Base-by-base conservation (phyloP, 2,797 vertebrate species). In the Gallinago stenura region DNA sequence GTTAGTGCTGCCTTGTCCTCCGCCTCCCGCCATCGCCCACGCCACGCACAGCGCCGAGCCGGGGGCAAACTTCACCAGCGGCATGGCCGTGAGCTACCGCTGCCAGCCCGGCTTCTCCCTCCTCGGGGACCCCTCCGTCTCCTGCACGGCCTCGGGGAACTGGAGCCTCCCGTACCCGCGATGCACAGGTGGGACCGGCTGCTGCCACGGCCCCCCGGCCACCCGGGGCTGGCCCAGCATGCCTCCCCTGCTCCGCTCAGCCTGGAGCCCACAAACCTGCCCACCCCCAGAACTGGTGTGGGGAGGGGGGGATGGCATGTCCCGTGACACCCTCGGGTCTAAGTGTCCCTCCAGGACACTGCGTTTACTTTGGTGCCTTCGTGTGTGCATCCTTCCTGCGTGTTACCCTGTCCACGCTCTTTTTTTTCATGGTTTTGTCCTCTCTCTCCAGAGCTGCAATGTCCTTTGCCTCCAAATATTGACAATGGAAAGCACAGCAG, bases 41-140 rank as follows among this genome's bases (percentile, higher is more conserved):
- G 97, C 96, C 51, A 87, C 35, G 9, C 94, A 35, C 51, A 51
- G 92, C 21, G 82, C 72, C 0, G 18, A 65, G 64, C 73, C 43
- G 1, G 21, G 43, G 16, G 19, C 33, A 7, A 94, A 5, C 71
- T 97, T 97, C 95, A 92, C 75, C 35, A 96, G 95, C 0, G 97
- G 97, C 68, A 89, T 75, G 86, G 92, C 96, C 6, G 65, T 98
- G 72, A 97, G 45, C 83, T 98, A 98, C n/a, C 90, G 92, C 81
- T 98, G 98, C 93, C 89, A 96, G 76, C 93, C 80, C 0, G 97
- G 97, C 87, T 98, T 96, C 88, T 53, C 35, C 61, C 92, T 98
- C n/a, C 91, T 88, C 1, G 96, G 97, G 56, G 50, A 87, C 15
- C 89, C 93, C 48, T 80, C 92, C 5, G 18, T 98, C 33, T 46